Base-by-base conservation (phyloP, 2,888 invertebrate species). In the Drosophila meridiana region DNA sequence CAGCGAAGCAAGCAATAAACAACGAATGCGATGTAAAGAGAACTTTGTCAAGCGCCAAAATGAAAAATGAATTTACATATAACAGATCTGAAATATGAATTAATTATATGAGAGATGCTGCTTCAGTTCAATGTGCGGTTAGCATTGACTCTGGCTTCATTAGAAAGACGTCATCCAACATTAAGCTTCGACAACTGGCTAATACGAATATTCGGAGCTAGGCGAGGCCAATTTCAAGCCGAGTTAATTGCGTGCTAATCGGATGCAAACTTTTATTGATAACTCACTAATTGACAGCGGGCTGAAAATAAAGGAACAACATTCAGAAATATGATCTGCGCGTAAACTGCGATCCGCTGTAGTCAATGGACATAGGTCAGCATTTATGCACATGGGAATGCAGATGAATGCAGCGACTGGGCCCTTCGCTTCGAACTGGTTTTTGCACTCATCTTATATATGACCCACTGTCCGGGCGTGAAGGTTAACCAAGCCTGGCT, bases 211-310 rank as follows among this genome's bases (percentile, higher is more conserved):
- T 47, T 56, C 14, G 38, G n/a, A 40, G 55, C 45, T 64, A 62
- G 58, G 69, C 72, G 52, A 79, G 73, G 78, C 76, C 69, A 76
- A 52, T 67, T 43, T 50, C 50, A 63, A 76, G 34, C 50, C 60
- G 38, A 58, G 61, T 62, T 80, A 78, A 81, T 80, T 78, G 70
- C 70, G 60, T 69, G 75, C 82, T 81, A 78, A 79, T 71, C 61
- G 61, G 73, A 73, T 67, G 58, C 59, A 66, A 77, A 61, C 53
- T 67, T 65, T 68, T 68, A 75, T 79, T 72, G 76, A 76, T 79
- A 72, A 61, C 60, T 59, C 52, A 28, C 61, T 56, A 66, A 63
- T 73, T 32, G 52, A 56, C 57, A 40, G 57, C 28, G 34, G 43
- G 26, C 42, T 32, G 20, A 50, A 34, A 50, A 32, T 34, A 20